These are phyloP conservation scores for Colletes gigas DNA, from an alignment of 1,140 invertebrate genomes.

Conservation along the genomic window DNA sequence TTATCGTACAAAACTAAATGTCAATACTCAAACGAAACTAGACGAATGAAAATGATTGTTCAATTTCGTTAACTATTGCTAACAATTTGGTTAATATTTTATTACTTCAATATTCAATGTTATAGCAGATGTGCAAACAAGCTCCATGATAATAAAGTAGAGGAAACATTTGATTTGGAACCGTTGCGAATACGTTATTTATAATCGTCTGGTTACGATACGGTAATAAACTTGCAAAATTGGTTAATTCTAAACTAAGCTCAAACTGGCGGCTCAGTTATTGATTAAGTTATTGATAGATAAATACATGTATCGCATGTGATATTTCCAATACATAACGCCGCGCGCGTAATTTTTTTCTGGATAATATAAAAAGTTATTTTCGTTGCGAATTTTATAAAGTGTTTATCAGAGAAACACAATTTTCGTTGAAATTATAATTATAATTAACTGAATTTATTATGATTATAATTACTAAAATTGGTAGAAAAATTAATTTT, in stretches of 20 bases:
- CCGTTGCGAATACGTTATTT: neutral
- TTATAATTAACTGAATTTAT: neutral
- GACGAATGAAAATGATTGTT: neutral
- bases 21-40: too few relatives aligned
- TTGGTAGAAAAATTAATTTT: too few relatives aligned
- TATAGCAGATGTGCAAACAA: neutral
- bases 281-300: constrained; percentile 46
- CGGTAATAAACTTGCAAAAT: constrained; percentile 34
- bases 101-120: neutral
- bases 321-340: constrained; percentile 29
- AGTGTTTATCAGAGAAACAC: neutral
- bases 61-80: neutral
- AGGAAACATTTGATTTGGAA: neutral
- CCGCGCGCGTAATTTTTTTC: neutral
- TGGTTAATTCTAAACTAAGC: constrained; percentile 32
- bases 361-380: constrained; percentile 3
- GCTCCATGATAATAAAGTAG: neutral
- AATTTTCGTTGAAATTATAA: neutral
- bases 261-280: constrained; percentile 26
- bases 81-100: neutral
- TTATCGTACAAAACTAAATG: too few relatives aligned
- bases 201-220: neutral
- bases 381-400: neutral
- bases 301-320: constrained; percentile 8
- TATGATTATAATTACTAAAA: too few relatives aligned